These are phyloP conservation scores for Scartelaos histophorus DNA, from an alignment of 2,113 vertebrate genomes.

Conservation along the genomic window DNA sequence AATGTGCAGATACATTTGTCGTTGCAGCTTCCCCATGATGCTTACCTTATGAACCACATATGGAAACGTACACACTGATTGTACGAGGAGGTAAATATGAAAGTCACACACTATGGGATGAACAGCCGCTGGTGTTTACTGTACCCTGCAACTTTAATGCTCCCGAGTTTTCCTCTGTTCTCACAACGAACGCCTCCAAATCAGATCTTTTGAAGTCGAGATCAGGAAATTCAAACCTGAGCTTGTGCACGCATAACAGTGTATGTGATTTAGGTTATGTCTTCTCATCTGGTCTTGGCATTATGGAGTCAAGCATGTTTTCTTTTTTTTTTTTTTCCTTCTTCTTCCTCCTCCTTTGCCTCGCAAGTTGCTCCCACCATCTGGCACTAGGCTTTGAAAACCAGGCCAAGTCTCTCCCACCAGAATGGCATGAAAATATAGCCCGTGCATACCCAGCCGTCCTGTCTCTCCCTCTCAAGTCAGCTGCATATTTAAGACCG, in stretches of 20 bases:
- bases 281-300: slow-evolving; percentile 73
- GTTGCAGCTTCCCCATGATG: background rate
- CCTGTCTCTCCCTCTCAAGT: slow-evolving; percentile 63
- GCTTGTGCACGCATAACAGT: slow-evolving; percentile 18
- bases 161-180: slow-evolving; percentile 14
- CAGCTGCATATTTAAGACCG: slow-evolving; percentile 41
- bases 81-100: slow-evolving; percentile 18
- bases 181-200: slow-evolving; percentile 39
- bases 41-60: slow-evolving; percentile 6
- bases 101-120: slow-evolving; percentile 22
- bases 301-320: slow-evolving; percentile 71
- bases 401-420: slow-evolving; percentile 77
- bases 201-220: slow-evolving; percentile 58
- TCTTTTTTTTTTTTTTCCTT: slow-evolving; percentile 39
- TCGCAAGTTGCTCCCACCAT: slow-evolving; percentile 73
- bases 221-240: slow-evolving; percentile 41
- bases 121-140: slow-evolving; percentile 40
- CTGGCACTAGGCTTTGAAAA: slow-evolving; percentile 76
- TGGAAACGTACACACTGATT: slow-evolving; percentile 16
- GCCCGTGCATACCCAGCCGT: slow-evolving; percentile 58
- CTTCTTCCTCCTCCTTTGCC: slow-evolving; percentile 63
- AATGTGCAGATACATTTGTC: background rate
- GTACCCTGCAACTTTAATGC: slow-evolving; percentile 29
- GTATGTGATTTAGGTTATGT: slow-evolving; percentile 65
- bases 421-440: slow-evolving; percentile 75